Base-by-base conservation (phyloP, 1,140 invertebrate genomes). In the Orussus abietinus region DNA sequence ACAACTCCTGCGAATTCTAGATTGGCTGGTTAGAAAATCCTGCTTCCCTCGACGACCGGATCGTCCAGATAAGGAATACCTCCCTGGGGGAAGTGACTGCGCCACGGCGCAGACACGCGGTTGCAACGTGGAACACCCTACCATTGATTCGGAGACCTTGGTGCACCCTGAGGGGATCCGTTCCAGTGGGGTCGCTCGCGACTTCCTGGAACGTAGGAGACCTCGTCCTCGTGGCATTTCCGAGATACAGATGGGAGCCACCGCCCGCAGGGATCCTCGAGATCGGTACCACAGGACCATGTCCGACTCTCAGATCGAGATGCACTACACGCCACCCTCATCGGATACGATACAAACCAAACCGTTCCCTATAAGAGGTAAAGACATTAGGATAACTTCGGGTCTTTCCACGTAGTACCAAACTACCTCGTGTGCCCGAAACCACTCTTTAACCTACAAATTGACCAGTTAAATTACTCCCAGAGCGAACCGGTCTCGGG, bases 281-380 rank as follows among this genome's bases (percentile, higher is more conserved):
- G n/a, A n/a, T n/a, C n/a, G n/a, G n/a, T n/a, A n/a, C n/a, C n/a
- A n/a, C n/a, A n/a, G n/a, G n/a, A n/a, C n/a, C n/a, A 70, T 68
- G 65, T 63, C 57, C 39, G 57, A 68, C 36, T 39, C 57, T 5
- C 53, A 64, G 42, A 60, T 58, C 37, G 62, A 69, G 32, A 68
- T 63, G 64, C 69, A 72, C 43, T 70, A 69, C 41, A 69, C 67
- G 49, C 84, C 84, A 26, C 84, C 85, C 11, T 85, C 82, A 14
- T 81, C 83, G 19, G 86, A 88, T 59, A 89, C 86, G 10, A 85
- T 89, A 33, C 86, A 87, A 76, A 90, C 87, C 6, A 90, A 90
- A 73, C 86, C 86, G 22, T 89, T 90, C 64, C 87, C 86, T 12
- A 86, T 89, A 37, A 76, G 86, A 77, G 86, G 86, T 82, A 75